A percentile compares a stretch with the other conserved stretches of the same genome.
phyloP scores from a whole-genome alignment of 2,888 invertebrate species.

The Ephialtes manifestator region DNA sequence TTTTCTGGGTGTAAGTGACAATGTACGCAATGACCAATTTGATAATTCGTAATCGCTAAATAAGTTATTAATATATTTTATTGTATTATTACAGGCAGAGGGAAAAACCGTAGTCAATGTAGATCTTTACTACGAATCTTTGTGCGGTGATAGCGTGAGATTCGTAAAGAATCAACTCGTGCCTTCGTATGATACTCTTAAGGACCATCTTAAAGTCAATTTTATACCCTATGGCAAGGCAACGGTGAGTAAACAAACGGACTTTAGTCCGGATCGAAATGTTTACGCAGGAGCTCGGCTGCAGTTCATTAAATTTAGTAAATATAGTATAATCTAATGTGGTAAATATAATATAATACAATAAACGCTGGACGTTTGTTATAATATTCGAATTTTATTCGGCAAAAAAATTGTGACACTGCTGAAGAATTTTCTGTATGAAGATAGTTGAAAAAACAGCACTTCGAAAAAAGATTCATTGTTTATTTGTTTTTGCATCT shows the following conservation, averaged over 20 bases:
- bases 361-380: no score
- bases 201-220: conserved; percentile 83
- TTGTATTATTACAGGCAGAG: conserved; percentile 47
- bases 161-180: conserved; percentile 86
- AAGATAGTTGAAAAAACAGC: no score
- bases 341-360: no score
- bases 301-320: no score
- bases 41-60: neutral
- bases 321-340: no score
- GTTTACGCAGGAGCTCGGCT: neutral
- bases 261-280: neutral
- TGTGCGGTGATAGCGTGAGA: conserved; percentile 87
- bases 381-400: no score
- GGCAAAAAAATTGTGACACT: no score
- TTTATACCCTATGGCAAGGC: conserved; percentile 87
- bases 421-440: no score
- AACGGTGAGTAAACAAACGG: conserved; percentile 81
- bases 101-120: conserved; percentile 79
- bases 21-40: neutral
- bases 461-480: no score
- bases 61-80: neutral
- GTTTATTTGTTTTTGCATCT: no score
- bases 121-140: conserved; percentile 87
- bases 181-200: conserved; percentile 84
- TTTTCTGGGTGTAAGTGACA: no score